Evolutionary conservation across 2,113 vertebrate genomes (phyloP), one percentile per base, ranked within the genome.

Genomic region (Ctenomys sociabilis): DNA sequence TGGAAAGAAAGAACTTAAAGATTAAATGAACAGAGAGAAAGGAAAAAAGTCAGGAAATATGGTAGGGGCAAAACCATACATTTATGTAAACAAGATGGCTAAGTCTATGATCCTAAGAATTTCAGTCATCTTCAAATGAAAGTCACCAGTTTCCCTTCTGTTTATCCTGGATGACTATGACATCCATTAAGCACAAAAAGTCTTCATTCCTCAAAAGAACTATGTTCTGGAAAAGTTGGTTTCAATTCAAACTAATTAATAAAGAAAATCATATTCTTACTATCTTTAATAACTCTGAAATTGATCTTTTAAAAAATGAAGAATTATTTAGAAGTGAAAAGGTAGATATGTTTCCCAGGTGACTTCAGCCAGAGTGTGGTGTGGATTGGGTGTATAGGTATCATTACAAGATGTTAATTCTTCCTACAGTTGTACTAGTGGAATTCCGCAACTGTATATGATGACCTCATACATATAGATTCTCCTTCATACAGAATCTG

Each of bases 241-340:
- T 91, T 22, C 45, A 63, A 61, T 43, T 64, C 28, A 83, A 81
- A 57, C 16, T 45, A 83, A 80, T 78, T 81, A 61, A 35, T 61
- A 84, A 78, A 80, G 17, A 68, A 7, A 78, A 75, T 37, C 8
- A 49, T 43, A 75, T 49, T 77, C 32, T 92, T 61, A 73, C 21
- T 93, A 35, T 85, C 30, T 12, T 49, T 63, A 91, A 26, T 61
- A 70, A 85, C 63, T 68, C 30, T 32, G 61, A 88, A 16, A n/a
- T 93, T 8, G 72, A 73, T 83, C 49, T 87, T 91, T 86, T 82
- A 91, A 45, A 35, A 88, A 85, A 19, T 64, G 5, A 93, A 70
- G 9, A 91, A 35, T 73, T 45, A 11, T 45, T 90, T 85, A 91
- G 24, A 35, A 94, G 32, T 78, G 40, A 89, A 92, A 82, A 37